Evolutionary conservation across 1,140 invertebrate genomes (phyloP), one percentile per base, ranked within the genome.

Genomic region (Watersipora subatra): DNA sequence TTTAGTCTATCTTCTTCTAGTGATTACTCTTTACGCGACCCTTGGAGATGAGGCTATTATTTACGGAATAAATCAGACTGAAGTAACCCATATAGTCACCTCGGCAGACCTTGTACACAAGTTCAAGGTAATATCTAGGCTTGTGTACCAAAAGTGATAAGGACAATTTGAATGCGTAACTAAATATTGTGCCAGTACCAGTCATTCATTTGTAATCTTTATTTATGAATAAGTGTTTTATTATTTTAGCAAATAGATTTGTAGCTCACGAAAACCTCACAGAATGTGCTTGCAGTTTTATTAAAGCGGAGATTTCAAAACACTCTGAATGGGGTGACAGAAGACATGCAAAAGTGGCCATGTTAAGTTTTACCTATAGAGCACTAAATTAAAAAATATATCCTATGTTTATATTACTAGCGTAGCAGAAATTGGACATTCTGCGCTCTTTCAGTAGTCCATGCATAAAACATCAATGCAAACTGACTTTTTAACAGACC

Each of bases 11-110:
- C 69, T 68, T 69, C 70, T 86, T 78, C 76, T 82, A 84, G 88
- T 98, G 69, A 92, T 96, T 0, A 99, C 95, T 0, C 87, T 99
- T 66, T 99, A 98, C 77, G 90, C 95, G 0, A 99, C 94, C 0
- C 83, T 98, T 0, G 94, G 94, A 2, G 92, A 97, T 71, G 94
- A 98, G 3, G 95, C 93, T 1, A 89, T 99, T 57, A 86, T 90
- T 0, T 93, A 97, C 78, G 93, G 89, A 34, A 89, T 99, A 69
- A 96, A 94, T 76, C 93, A 98, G 83, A 97, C 94, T 1, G 92
- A 97, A 82, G 93, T 92, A 0, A 87, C 72, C 19, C 87, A 89
- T 17, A 87, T 95, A 17, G 91, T 96, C 69, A 94, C 91, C 2
- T 89, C 89, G 22, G 87, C 89, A 73, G 91, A 94, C 63, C 82